Evolutionary conservation across 2,888 invertebrate genomes (phyloP).

Genomic region (Tipula helvola): DNA sequence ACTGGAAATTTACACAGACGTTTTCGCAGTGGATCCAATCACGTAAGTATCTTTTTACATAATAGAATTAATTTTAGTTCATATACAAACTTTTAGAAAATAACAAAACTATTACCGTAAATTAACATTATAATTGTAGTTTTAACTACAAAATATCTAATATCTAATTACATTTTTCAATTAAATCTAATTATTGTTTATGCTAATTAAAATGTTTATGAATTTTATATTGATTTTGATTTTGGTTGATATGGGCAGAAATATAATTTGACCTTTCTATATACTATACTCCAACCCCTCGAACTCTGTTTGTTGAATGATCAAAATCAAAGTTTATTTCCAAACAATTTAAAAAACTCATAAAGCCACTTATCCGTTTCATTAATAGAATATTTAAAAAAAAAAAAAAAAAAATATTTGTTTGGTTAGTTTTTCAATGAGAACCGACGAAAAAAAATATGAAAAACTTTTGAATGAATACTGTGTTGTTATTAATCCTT

Average conservation of each 20-base stretch:
- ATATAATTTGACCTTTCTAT: not conserved
- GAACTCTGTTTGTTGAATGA: not conserved
- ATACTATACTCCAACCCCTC: no score
- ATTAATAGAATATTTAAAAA: not conserved
- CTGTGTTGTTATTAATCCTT: not conserved
- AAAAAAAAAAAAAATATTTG: not conserved
- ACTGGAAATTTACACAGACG: conserved; percentile 64
- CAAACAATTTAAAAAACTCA: not conserved
- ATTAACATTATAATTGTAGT: not conserved
- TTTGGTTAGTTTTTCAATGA: not conserved
- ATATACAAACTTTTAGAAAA: not conserved
- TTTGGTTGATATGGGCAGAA: not conserved
- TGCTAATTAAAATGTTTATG: not conserved
- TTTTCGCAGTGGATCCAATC: conserved; percentile 46
- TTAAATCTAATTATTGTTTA: not conserved
- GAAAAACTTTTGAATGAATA: not conserved
- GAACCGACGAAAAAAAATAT: not conserved
- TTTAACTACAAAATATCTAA: not conserved
- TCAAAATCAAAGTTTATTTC: not conserved
- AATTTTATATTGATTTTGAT: not conserved
- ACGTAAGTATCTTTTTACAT: conserved; percentile 43
- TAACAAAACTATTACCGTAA: conserved; percentile 4
- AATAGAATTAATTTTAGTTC: not conserved
- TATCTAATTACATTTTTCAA: not conserved
- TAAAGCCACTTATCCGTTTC: not conserved